Percentiles rank a stretch among this genome's conserved stretches.
phyloP scores from a whole-genome alignment of 2,888 invertebrate species.

The Sphecodes monilicornis region DNA sequence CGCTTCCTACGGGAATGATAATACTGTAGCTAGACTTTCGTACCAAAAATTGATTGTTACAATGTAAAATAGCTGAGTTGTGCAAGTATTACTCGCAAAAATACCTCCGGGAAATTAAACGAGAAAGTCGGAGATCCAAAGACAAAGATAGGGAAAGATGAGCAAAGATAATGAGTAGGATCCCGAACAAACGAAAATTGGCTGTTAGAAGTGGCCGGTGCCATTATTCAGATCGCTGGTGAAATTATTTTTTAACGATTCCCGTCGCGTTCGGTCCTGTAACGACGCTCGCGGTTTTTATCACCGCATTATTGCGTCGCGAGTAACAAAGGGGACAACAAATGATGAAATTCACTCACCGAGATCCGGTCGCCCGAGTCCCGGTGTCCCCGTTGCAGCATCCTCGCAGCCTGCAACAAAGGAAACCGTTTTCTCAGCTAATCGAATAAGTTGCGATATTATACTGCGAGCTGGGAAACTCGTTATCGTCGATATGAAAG shows the following conservation, averaged over 20 bases:
- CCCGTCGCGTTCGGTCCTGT: neutral
- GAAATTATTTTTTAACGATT: slow-evolving; percentile 7
- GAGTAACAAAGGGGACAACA: neutral
- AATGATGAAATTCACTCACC: neutral
- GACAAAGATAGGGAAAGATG: neutral
- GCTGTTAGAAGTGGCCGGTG: neutral
- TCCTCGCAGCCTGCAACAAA: slow-evolving; percentile 3
- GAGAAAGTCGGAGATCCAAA: neutral
- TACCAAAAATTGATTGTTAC: neutral
- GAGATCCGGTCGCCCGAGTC: neutral
- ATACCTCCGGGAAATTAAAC: neutral
- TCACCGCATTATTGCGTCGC: neutral
- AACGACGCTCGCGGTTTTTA: neutral
- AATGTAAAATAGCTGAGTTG: neutral
- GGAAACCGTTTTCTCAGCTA: neutral
- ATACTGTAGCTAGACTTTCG: neutral
- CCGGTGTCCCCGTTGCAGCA: neutral
- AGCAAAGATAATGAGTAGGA: neutral
- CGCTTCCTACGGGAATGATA: neutral
- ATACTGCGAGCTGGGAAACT: neutral
- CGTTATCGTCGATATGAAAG: neutral
- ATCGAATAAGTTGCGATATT: neutral
- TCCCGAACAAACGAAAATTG: neutral
- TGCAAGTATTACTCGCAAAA: neutral
- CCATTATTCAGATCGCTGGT: neutral